Evolutionary conservation across 2,113 vertebrate species (phyloP).

Genomic region (Channa argus): DNA sequence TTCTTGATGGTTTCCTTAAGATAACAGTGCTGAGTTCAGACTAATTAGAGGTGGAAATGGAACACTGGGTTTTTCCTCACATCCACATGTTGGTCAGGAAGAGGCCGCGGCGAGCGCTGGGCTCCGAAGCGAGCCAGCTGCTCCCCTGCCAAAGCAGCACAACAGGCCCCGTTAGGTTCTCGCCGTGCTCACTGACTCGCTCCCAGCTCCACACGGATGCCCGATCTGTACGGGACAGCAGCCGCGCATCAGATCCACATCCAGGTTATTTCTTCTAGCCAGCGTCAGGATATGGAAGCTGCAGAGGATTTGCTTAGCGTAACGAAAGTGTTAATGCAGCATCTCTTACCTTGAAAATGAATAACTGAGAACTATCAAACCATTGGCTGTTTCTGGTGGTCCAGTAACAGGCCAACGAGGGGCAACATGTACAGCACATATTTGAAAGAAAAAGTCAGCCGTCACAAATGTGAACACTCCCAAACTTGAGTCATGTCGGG

Average conservation of each 20-base stretch:
- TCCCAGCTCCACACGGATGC: constrained; percentile 53
- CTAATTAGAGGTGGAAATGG: constrained; percentile 64
- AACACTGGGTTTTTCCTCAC: constrained; percentile 51
- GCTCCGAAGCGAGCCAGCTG: constrained; percentile 63
- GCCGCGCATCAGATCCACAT: constrained; percentile 24
- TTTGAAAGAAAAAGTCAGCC: constrained; percentile 30
- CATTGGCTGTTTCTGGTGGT: background rate
- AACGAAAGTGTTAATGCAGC: no score
- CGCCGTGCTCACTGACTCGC: constrained; percentile 43
- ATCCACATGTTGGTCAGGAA: constrained; percentile 65
- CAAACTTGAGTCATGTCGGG: constrained; percentile 54
- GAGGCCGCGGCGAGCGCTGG: constrained; percentile 8
- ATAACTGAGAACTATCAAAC: no score
- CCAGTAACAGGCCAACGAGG: background rate
- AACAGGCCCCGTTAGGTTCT: constrained; percentile 20
- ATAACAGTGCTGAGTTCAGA: constrained; percentile 57
- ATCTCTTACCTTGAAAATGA: no score
- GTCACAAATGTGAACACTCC: constrained; percentile 44
- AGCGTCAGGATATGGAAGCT: constrained; percentile 17
- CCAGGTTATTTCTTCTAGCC: constrained; percentile 13
- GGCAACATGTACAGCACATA: background rate
- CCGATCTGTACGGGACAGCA: constrained; percentile 61
- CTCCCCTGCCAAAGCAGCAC: constrained; percentile 39
- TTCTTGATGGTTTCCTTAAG: constrained; percentile 63
- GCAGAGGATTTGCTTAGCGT: no score